These are phyloP conservation scores for Vulpes ferrilata DNA, from an alignment of 2,113 vertebrate species.

Conservation along the genomic window DNA sequence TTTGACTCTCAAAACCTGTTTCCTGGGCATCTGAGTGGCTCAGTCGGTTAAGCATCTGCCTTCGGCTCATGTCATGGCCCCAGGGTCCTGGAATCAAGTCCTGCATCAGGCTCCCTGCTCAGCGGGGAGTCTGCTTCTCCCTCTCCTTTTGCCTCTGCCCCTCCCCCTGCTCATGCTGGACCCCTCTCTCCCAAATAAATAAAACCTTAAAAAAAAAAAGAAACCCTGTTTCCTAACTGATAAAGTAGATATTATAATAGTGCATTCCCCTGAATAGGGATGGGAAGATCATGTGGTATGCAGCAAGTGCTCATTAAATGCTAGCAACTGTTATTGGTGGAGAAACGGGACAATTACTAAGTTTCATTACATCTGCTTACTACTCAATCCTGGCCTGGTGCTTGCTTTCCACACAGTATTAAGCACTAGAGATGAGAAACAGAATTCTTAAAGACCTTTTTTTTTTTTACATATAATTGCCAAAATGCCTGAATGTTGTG, in stretches of 20 bases:
- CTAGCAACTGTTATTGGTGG: neutral
- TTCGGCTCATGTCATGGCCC: too few relatives aligned
- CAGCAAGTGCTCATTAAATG: neutral
- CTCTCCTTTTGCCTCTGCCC: too few relatives aligned
- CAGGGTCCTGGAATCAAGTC: too few relatives aligned
- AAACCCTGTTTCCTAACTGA: neutral
- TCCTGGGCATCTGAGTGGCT: neutral
- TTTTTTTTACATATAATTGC: neutral
- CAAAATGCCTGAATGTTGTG: neutral
- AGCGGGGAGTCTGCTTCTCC: too few relatives aligned
- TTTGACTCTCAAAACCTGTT: neutral
- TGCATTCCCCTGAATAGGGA: neutral
- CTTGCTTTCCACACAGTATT: neutral
- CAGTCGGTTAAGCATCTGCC: too few relatives aligned
- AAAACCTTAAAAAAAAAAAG: too few relatives aligned
- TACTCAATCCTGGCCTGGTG: neutral
- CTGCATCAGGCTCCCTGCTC: too few relatives aligned
- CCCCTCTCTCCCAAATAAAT: too few relatives aligned
- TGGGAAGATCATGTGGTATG: neutral
- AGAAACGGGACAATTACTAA: neutral
- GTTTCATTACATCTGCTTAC: neutral
- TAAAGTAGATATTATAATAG: neutral
- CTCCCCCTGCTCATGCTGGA: too few relatives aligned
- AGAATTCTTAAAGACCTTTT: neutral
- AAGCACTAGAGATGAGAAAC: neutral